These are phyloP conservation scores for Gonocerus acuteangulatus DNA, from an alignment of 2,888 invertebrate species.

Conservation along the genomic window DNA sequence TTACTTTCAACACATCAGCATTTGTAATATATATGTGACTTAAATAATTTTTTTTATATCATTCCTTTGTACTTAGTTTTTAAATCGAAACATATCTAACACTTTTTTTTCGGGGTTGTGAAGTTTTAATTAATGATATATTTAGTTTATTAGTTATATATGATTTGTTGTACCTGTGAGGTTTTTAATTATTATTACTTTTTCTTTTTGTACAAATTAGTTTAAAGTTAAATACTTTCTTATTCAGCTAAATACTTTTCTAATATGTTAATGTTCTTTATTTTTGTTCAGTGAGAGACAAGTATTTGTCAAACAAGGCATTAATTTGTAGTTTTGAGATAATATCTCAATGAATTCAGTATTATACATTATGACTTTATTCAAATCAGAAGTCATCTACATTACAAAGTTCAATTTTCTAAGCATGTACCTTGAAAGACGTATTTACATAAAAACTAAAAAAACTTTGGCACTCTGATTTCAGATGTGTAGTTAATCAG, in stretches of 20 bases:
- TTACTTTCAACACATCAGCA: slow-evolving; percentile 15
- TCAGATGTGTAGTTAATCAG: neutral
- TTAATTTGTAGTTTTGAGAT: slow-evolving; percentile 14
- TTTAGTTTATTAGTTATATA: slow-evolving; percentile 12
- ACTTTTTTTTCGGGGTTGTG: slow-evolving; percentile 27
- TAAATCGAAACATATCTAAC: slow-evolving; percentile 20
- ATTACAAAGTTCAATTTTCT: too few relatives aligned
- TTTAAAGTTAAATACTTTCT: slow-evolving; percentile 21
- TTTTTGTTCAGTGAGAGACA: neutral
- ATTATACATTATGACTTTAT: neutral
- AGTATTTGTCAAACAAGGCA: neutral
- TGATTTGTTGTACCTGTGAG: slow-evolving; percentile 23
- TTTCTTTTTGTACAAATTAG: slow-evolving; percentile 26
- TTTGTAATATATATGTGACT: slow-evolving; percentile 23
- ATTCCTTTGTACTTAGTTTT: slow-evolving; percentile 28
- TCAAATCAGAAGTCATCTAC: too few relatives aligned
- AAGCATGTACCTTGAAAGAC: too few relatives aligned
- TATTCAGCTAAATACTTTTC: slow-evolving; percentile 12
- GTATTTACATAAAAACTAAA: too few relatives aligned
- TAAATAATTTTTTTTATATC: slow-evolving; percentile 24
- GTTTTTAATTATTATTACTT: slow-evolving; percentile 9
- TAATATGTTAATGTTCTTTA: neutral
- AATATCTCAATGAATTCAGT: slow-evolving; percentile 13
- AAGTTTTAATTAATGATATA: slow-evolving; percentile 23
- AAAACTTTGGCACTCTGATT: neutral